Percentiles rank a stretch among this genome's conserved stretches.
Conservation (phyloP, 2,113 vertebrate genomes). For the Pandion haliaetus region DNA sequence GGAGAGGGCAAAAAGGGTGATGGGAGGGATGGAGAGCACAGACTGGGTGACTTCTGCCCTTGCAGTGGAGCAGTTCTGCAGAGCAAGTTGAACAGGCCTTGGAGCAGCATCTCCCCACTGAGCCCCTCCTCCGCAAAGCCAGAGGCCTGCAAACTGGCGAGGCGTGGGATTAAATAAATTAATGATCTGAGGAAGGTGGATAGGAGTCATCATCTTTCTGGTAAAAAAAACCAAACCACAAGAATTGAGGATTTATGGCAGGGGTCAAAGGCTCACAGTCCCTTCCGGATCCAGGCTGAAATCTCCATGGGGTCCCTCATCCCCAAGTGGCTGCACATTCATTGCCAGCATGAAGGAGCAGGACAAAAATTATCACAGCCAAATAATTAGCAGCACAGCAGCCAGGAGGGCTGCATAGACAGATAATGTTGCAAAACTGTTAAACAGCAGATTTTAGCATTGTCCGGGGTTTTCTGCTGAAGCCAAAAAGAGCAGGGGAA, state of each 20-base stretch:
- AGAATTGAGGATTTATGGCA: background rate
- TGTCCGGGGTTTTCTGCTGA: background rate
- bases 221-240: background rate
- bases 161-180: conserved; percentile 51
- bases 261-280: background rate
- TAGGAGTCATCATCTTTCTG: background rate
- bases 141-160: background rate
- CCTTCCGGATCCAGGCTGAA: background rate
- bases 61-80: background rate
- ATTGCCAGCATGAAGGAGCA: background rate
- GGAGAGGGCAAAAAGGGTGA: background rate
- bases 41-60: background rate
- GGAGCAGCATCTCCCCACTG: background rate
- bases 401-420: background rate
- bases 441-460: background rate
- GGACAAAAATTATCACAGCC: background rate
- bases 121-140: background rate
- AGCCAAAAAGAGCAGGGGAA: background rate
- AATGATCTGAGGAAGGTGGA: conserved; percentile 30
- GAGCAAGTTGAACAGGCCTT: background rate
- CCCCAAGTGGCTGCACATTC: rapidly evolving
- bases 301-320: background rate
- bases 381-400: background rate
- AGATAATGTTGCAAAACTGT: background rate
- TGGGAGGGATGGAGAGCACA: background rate